Evolutionary conservation across 2,113 vertebrate species (phyloP), one percentile per base, ranked within the genome.

Genomic region (Phalacrocorax carbo): DNA sequence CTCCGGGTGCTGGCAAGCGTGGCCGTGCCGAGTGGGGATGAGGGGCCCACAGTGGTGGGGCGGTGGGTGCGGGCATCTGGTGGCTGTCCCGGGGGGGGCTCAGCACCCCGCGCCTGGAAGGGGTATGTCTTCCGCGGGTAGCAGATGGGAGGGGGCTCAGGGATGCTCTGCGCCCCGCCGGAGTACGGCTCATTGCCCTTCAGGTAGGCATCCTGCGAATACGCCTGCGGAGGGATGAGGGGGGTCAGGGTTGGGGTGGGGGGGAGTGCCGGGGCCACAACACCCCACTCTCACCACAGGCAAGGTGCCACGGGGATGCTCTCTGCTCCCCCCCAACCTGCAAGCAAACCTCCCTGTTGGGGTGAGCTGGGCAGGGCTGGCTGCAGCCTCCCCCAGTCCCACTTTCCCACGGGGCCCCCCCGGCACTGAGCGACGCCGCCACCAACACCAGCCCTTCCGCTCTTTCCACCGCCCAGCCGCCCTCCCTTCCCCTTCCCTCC

Each of bases 191-290:
- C 98, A 95, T 99, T 99, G 94, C 99, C 99, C 92, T 98, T 99
- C 98, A 99, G 98, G 98, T 99, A 99, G 96, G 99, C 99, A 81
- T 99, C 99, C 96, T 99, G 99, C 51, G 99, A 99, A 94, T 99
- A 99, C 0, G 99, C 99, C 99, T 99, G 92, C 2, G 7, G 21
- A 2, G 34, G 30, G 27, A 68, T 54, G 25, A 38, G 54, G 17
- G 78, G 61, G 91, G 61, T 76, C 17, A 91, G 30, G 60, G 38
- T 7, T 7, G 44, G 3, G 42, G 42, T 44, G 42, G 15, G 42
- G 42, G 42, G 16, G 38, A 30, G 20, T 8, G 13, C 18, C 6
- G 1, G 44, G 26, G 61, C 25, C 17, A 7, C 36, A 15, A 3
- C 2, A 5, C 29, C 12, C 44, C 17, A 2, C 9, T 30, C 7